Evolutionary conservation across 2,888 invertebrate genomes (phyloP).

Genomic region (Pimpla rufipes): DNA sequence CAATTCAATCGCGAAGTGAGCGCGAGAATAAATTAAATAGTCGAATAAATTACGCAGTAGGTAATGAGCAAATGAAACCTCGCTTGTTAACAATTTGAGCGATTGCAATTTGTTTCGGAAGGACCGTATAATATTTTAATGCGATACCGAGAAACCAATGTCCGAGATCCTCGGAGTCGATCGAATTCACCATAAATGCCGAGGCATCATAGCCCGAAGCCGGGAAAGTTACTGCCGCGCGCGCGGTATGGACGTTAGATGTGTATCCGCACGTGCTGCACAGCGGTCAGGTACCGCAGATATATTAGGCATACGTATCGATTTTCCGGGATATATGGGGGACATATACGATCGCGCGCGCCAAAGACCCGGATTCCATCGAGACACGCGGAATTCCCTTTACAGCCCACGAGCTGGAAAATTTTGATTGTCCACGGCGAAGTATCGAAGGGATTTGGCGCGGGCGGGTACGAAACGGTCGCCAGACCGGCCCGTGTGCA

Average conservation of each 20-base stretch:
- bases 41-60: too few species aligned
- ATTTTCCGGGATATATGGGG: conserved; percentile 16
- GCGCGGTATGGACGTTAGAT: neutral
- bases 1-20: too few species aligned
- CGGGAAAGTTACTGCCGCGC: neutral
- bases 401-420: conserved; percentile 40
- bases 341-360: conserved; percentile 2
- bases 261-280: neutral
- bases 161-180: neutral
- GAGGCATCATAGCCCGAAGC: neutral
- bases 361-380: conserved; percentile 35
- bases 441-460: conserved; percentile 36
- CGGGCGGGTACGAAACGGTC: conserved; percentile 18
- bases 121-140: neutral
- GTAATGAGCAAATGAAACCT: too few species aligned
- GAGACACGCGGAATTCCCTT: conserved; percentile 57
- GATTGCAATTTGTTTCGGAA: too few species aligned
- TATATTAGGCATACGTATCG: conserved; percentile 24
- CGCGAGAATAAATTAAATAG: too few species aligned
- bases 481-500: conserved; percentile 3
- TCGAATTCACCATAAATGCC: neutral
- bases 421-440: conserved; percentile 49
- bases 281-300: conserved; percentile 3
- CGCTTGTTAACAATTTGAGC: too few species aligned
- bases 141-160: too few species aligned